Evolutionary conservation across 2,888 invertebrate species (phyloP).

Genomic region (Lasioglossum malachurum): DNA sequence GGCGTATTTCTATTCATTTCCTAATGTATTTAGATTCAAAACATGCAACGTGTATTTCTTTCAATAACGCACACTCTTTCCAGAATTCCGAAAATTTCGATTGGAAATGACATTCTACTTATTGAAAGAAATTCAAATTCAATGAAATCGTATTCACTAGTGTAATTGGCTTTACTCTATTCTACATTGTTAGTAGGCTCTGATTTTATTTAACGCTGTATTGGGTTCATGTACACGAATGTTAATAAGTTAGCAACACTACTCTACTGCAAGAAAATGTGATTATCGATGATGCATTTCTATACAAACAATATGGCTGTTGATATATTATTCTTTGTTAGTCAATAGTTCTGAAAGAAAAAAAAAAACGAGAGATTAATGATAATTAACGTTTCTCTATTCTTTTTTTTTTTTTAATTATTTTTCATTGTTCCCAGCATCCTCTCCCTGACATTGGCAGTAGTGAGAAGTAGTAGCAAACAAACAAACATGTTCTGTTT

Average conservation of each 20-base stretch:
- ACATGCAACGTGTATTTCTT: constrained; percentile 7
- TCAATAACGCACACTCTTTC: constrained; percentile 10
- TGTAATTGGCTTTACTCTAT: constrained; percentile 23
- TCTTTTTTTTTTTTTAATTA: constrained; percentile 71
- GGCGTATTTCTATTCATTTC: constrained; percentile 30
- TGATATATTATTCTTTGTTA: constrained; percentile 50
- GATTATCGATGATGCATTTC: constrained; percentile 43
- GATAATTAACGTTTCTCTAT: constrained; percentile 56
- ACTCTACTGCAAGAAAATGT: constrained; percentile 28
- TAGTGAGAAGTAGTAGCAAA: constrained; percentile 65
- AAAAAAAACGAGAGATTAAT: constrained; percentile 43
- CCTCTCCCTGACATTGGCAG: constrained; percentile 71
- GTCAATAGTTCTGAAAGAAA: constrained; percentile 55
- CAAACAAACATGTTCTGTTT: constrained; percentile 60
- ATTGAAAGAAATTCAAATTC: constrained; percentile 5
- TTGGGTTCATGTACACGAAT: constrained; percentile 23
- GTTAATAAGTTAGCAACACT: constrained; percentile 2
- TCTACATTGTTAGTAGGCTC: constrained; percentile 11
- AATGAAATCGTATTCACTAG: constrained; percentile 7
- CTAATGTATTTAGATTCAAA: constrained; percentile 18
- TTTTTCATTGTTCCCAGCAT: constrained; percentile 72
- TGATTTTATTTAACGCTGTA: constrained; percentile 45
- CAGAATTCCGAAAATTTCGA: constrained; percentile 19
- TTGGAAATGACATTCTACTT: constrained; percentile 3
- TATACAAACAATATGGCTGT: constrained; percentile 38